Base-by-base conservation (phyloP, 2,113 vertebrate species). In the Origma solitaria region DNA sequence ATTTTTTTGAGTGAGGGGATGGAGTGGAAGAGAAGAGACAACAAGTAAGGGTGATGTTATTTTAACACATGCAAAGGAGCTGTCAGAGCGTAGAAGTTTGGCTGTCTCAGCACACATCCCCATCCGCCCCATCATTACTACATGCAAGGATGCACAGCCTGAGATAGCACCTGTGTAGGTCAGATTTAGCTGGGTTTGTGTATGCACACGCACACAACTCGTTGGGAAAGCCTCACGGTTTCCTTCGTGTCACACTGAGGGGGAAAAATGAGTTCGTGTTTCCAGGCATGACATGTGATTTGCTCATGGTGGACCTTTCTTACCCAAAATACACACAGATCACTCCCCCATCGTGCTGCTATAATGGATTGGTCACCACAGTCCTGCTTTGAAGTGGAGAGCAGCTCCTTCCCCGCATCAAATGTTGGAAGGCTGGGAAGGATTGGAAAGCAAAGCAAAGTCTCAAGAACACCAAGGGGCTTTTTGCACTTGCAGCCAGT, bases 11-110 rank as follows among this genome's bases (percentile, higher is more conserved):
- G 78, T 93, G 90, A 92, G 85, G 68, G 57, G 73, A 94, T 72
- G 87, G 80, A 73, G 51, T 80, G 53, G 88, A 92, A 92, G 68
- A 96, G 50, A 38, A 94, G 51, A 90, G 49, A 92, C 94, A 97
- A 82, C 77, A 94, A 95, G 68, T 27, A 81, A 66, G 71, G 65
- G 62, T 57, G 66, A 92, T 93, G 89, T 90, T 96, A 91, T 97
- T 97, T 96, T 97, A 96, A 72, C 73, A 65, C 45, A 25, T 72
- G 86, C 80, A 89, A 50, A 80, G 51, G 71, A 92, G 78, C 82
- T 80, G 86, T 79, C 57, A 89, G 78, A 73, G 51, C 0, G 0
- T 47, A 73, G 81, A 65, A 92, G 93, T 82, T 91, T 79, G 93
- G 64, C 78, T 91, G 82, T 37, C 86, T 97, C 94, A 88, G 82